Base-by-base conservation (phyloP, 2,113 vertebrate genomes). In the Sinosuthora webbiana region DNA sequence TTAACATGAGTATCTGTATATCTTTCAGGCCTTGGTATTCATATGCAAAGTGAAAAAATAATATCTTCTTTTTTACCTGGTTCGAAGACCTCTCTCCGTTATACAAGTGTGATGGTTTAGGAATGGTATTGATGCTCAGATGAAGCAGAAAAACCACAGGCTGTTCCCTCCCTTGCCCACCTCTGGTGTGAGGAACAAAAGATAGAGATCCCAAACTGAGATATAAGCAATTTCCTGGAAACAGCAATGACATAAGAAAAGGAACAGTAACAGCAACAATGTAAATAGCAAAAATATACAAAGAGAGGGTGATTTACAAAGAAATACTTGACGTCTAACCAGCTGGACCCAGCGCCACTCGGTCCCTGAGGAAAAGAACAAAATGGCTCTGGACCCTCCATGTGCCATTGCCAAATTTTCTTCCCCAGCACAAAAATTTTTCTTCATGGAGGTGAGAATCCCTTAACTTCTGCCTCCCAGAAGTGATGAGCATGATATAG, bases 271-370 rank as follows among this genome's bases (percentile, higher is more conserved):
- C 21, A 68, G 22, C 18, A 69, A 22, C 5, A 52, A 28, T 9
- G 60, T 10, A 22, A 37, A 52, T 28, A 69, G 15, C 15, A 23
- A 77, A 68, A 62, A 37, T 33, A 33, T 20, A 37, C 28, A 19
- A 68, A 60, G 28, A 53, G 10, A 30, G 4, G 10, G 39, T 39
- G 33, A 39, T 69, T 44, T 53, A 20, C 12, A 28, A 44, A 60
- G 22, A 52, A 52, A 23, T 30, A 35, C 2, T 47, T 7, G 1
- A 13, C 0, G 2, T 50, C 44, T 50, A 24, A 49, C 42, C 35
- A 24, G 7, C 35, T 15, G 18, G 28, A 41, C 5, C 14, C 1
- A 1, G n/a, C 0, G 0, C 12, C 9, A 17, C n/a, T 49, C 0
- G 0, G 30, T 35, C 8, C 16, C 20, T 56, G 52, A 42, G 52